Evolutionary conservation across 1,140 invertebrate genomes (phyloP), one percentile per base, ranked within the genome.

Genomic region (Diploscapter pachys): DNA sequence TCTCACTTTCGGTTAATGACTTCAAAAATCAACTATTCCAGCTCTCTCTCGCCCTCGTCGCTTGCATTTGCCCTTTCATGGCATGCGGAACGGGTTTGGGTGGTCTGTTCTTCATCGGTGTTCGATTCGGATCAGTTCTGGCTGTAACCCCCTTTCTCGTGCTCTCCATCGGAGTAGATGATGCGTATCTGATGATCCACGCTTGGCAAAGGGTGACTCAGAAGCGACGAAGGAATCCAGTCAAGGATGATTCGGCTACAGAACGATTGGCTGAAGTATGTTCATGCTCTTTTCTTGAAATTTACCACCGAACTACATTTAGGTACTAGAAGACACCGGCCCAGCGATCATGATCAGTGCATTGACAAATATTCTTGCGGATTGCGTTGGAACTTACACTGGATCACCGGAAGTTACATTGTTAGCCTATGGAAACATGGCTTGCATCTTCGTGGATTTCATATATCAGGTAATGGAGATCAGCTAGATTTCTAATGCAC

Each of bases 361-460:
- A 2, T 62, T 79, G 5, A 81, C 80, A 8, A 81, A 81, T 57
- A 81, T 81, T 48, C 70, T 81, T n/a, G 80, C 80, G 5, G 79
- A 80, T 55, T 51, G 65, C 5, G 79, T 82, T 5, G 80, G 80
- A 52, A 69, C 80, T 8, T 76, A 73, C 61, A 81, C 76, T 5
- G 62, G 69, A n/a, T 63, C 77, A n/a, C 80, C 80, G 3, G 80
- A 81, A 66, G 76, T 81, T 55, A 71, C 79, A 49, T 71, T 81
- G 6, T 70, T 81, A 9, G 77, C 70, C 59, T 70, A 81, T 63
- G 80, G 72, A 59, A 81, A 81, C 65, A 74, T 85, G 80, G 72
- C 79, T 13, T 81, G 79, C 52, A 84, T 84, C 78, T 79, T 84
- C 61, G 73, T 85, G 52, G 81, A 80, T 54, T 84, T 82, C 57